Percentiles rank a stretch among this genome's conserved stretches.
Conservation (phyloP, 2,797 vertebrate species). For the Tokudaia tokunoshimensis region DNA sequence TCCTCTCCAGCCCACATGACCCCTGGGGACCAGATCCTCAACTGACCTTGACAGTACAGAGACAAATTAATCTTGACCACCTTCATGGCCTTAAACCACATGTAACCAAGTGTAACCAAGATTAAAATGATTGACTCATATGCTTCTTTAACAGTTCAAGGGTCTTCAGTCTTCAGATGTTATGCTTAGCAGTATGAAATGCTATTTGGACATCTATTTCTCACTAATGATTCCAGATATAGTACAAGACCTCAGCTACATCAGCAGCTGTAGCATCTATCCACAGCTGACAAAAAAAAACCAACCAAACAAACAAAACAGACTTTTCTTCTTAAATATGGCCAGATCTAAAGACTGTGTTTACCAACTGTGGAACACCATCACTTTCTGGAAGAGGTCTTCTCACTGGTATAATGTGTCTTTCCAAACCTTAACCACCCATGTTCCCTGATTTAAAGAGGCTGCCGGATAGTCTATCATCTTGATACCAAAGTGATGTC, state of each 20-base stretch:
- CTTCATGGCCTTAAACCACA: background rate
- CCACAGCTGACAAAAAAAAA: background rate
- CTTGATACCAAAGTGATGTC: background rate
- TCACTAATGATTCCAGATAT: background rate
- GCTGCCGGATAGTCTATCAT: background rate
- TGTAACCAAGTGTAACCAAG: background rate
- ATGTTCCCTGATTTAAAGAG: background rate
- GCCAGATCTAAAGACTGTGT: background rate
- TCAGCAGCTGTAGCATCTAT: background rate
- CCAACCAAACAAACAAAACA: background rate
- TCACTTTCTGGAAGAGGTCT: background rate
- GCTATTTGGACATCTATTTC: background rate
- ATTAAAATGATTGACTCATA: background rate
- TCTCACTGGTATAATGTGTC: background rate
- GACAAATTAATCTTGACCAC: background rate
- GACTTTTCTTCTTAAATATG: background rate
- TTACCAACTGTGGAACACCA: background rate
- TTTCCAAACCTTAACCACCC: background rate
- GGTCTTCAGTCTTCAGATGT: background rate
- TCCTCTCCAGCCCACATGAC: no score
- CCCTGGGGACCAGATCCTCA: background rate
- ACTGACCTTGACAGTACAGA: background rate
- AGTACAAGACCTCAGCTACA: background rate
- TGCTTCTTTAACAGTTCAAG: background rate
- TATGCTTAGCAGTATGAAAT: background rate